Percentiles rank a stretch among this genome's conserved stretches.
Evolutionary conservation across 2,888 invertebrate genomes (phyloP).

Genomic region (Stegophylla sp.): DNA sequence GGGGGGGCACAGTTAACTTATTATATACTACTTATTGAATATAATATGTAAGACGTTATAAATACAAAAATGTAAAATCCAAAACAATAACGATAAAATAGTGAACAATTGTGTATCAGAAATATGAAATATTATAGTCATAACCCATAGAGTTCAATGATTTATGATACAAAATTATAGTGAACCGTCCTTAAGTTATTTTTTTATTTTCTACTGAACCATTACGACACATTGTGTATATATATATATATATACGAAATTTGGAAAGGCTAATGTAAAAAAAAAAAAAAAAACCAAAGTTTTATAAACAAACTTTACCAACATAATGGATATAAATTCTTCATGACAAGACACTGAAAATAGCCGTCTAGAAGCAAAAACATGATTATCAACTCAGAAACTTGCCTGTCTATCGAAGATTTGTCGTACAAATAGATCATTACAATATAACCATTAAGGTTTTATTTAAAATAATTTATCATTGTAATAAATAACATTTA

Average conservation of each 20-base stretch:
- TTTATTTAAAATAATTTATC: not conserved
- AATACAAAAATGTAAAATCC: not conserved
- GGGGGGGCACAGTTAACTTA: too few species aligned
- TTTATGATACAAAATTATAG: slow-evolving; percentile 27
- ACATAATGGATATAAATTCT: slow-evolving; percentile 31
- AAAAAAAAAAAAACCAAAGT: slow-evolving; percentile 34
- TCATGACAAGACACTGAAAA: slow-evolving; percentile 53
- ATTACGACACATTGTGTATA: not conserved
- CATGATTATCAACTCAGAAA: slow-evolving; percentile 37
- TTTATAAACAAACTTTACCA: slow-evolving; percentile 42
- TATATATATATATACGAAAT: slow-evolving; percentile 2
- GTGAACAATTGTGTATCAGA: not conserved
- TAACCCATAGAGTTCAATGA: slow-evolving; percentile 21
- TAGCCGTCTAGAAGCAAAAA: slow-evolving; percentile 31
- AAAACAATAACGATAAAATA: slow-evolving; percentile 10
- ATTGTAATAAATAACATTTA: too few species aligned
- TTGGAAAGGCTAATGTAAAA: not conserved
- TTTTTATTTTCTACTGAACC: slow-evolving; percentile 6
- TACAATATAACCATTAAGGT: not conserved
- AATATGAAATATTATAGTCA: slow-evolving; percentile 2
- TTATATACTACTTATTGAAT: too few species aligned
- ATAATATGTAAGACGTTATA: not conserved
- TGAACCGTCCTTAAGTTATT: not conserved
- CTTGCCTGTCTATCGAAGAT: slow-evolving; percentile 5
- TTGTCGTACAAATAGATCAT: not conserved